phyloP scores from a whole-genome alignment of 2,113 vertebrate genomes.

The Nansenia antarctica region DNA sequence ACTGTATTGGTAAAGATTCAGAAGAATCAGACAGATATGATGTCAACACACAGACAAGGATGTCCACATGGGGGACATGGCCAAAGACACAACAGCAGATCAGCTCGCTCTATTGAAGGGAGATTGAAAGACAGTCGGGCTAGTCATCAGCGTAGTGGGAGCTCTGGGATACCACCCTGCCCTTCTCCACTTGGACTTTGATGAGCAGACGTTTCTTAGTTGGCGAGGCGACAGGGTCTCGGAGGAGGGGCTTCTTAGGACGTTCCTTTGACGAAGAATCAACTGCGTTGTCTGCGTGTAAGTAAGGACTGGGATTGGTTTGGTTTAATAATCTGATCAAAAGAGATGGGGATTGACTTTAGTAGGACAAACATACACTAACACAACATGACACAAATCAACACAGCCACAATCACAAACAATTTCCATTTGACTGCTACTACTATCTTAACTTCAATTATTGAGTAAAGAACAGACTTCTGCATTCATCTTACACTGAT shows the following conservation, averaged over 20 bases:
- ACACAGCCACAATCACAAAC: neutral
- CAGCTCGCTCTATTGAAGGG: neutral
- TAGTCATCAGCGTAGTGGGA: constrained; percentile 50
- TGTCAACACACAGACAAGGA: too few species aligned
- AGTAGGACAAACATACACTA: constrained; percentile 20
- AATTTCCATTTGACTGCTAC: neutral
- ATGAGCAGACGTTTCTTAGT: constrained; percentile 64
- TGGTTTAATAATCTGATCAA: constrained; percentile 66
- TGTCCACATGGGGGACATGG: too few species aligned
- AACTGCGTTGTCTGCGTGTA: constrained; percentile 63
- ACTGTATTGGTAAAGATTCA: too few species aligned
- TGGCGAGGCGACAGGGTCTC: neutral
- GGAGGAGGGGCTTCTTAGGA: constrained; percentile 3
- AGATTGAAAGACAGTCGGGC: neutral
- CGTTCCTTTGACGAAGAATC: neutral
- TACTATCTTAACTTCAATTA: too few species aligned
- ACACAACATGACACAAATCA: constrained; percentile 1
- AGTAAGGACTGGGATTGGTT: constrained; percentile 66
- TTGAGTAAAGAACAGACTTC: neutral
- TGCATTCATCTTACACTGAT: too few species aligned
- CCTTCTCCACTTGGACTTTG: constrained; percentile 58
- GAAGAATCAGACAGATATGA: too few species aligned
- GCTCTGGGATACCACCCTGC: constrained; percentile 55
- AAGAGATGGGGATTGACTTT: constrained; percentile 59
- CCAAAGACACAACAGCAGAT: neutral